Conservation (phyloP, 2,113 vertebrate species). For the Notothenia coriiceps region DNA sequence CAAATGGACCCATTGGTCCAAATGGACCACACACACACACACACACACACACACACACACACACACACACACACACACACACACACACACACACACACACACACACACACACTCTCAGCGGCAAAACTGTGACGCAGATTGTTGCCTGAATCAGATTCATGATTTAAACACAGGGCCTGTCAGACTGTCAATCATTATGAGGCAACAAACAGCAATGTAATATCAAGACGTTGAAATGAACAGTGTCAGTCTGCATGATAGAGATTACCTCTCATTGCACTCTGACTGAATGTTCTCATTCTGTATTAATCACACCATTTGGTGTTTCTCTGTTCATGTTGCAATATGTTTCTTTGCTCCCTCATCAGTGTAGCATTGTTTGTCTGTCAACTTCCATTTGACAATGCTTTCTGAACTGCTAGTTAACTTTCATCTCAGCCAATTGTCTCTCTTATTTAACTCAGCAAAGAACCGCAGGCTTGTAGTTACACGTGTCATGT, state of each 20-base stretch:
- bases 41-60: too few species aligned
- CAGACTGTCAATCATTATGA: slow-evolving; percentile 17
- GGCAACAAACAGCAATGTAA: slow-evolving; percentile 16
- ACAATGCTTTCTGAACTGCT: not conserved
- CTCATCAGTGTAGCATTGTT: not conserved
- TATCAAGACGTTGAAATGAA: not conserved
- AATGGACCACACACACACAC: too few species aligned
- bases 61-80: too few species aligned
- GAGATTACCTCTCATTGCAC: not conserved
- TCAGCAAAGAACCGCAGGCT: not conserved
- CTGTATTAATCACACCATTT: not conserved
- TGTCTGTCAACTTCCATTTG: not conserved
- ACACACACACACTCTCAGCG: too few species aligned
- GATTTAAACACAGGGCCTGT: not conserved
- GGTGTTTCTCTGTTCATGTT: not conserved
- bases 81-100: too few species aligned
- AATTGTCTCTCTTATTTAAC: slow-evolving; percentile 8
- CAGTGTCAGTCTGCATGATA: not conserved
- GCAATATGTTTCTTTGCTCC: not conserved
- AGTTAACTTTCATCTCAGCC: slow-evolving; percentile 14
- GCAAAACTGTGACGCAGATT: too few species aligned
- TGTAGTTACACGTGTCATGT: slow-evolving; percentile 19
- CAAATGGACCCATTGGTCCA: too few species aligned
- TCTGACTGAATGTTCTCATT: not conserved
- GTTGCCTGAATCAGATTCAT: not conserved